Base-by-base conservation (phyloP, 2,888 invertebrate genomes). In the Philhelius pedissequus region DNA sequence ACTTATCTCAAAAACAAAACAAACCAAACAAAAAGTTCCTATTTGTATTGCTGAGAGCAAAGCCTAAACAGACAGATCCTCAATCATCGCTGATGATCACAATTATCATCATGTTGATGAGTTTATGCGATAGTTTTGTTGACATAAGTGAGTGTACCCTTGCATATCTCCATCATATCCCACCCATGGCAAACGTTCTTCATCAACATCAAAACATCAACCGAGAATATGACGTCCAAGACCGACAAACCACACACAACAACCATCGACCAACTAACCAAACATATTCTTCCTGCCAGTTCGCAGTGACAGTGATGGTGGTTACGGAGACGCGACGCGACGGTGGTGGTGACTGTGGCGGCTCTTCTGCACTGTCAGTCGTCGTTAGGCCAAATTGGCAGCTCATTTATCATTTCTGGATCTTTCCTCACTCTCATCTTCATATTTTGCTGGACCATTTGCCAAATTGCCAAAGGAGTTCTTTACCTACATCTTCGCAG, bases 361-460 rank as follows among this genome's bases (percentile, higher is more conserved):
- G 83, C 69, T 74, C 74, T 74, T 75, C 68, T 78, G 75, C 74
- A 78, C 40, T 83, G 64, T 64, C 48, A 35, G 64, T 69, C 73
- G 82, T 70, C 78, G 83, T 78, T 78, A 22, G 58, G 50, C 74
- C 74, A 52, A 83, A 83, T 83, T 83, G 83, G 73, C 83, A 83
- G 83, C 83, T 78, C 78, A 83, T 83, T 83, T 75, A 83, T 83
- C 83, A 83, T 78, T 70, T 25, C 52, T 79, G 74, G 52, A 83
- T 83, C 78, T 78, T 25, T 78, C 69, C 25, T 64, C 83, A 74
- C 74, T 74, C 74, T 74, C 52, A 62, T 43, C 30, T 62, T 27
- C 38, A 25, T 38, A n/a, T 22, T 13, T 43, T 54, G 48, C 66
- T 83, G 77, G 83, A 79, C 78, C 78, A 71, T 75, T 83, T 83